A percentile compares a stretch with the other conserved stretches of the same genome.
These are phyloP conservation scores for Silurus lanzhouensis DNA, from an alignment of 2,797 vertebrate genomes.

Conservation along the genomic window DNA sequence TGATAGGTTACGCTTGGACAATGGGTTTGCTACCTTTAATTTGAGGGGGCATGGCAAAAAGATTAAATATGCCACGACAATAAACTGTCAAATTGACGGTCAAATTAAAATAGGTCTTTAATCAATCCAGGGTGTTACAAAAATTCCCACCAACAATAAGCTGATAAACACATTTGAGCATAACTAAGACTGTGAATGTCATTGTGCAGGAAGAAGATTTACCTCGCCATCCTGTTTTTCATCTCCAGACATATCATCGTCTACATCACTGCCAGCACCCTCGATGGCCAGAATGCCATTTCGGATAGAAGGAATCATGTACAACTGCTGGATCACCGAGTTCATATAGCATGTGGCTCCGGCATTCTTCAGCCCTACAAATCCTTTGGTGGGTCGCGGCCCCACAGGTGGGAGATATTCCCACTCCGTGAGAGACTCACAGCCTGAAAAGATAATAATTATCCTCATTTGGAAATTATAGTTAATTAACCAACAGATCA, in stretches of 20 bases:
- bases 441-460: conserved; percentile 70
- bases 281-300: conserved; percentile 97
- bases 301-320: conserved; percentile 97
- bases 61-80: background rate
- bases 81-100: background rate
- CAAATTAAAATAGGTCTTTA: background rate
- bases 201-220: conserved; percentile 39
- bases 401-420: conserved; percentile 96
- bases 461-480: background rate
- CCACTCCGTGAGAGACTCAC: conserved; percentile 95
- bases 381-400: conserved; percentile 93
- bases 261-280: conserved; percentile 94
- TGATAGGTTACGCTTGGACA: conserved; percentile 17
- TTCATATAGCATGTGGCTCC: conserved; percentile 99
- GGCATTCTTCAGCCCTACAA: conserved; percentile 96
- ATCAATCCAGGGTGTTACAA: background rate
- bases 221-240: conserved; percentile 99
- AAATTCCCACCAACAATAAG: background rate
- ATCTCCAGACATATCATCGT: conserved; percentile 96
- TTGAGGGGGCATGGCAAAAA: background rate
- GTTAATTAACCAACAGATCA: background rate
- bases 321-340: conserved; percentile 98
- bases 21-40: background rate
- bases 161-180: background rate
- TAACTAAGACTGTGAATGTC: background rate